phyloP scores from a whole-genome alignment of 1,140 invertebrate species.

The Mizuhopecten yessoensis region DNA sequence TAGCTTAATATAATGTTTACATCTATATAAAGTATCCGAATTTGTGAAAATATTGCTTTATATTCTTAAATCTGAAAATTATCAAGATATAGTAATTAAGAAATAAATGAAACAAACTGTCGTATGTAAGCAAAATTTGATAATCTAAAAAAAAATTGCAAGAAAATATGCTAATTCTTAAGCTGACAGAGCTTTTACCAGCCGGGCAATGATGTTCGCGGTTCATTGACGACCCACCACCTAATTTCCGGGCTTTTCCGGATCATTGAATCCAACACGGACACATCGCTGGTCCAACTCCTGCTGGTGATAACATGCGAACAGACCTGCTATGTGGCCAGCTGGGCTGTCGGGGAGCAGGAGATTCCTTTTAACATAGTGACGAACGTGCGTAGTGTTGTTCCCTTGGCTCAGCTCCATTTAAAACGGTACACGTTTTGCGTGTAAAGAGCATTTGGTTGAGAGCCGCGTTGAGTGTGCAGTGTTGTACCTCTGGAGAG shows the following conservation, averaged over 20 bases:
- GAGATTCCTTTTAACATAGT: conserved; percentile 4
- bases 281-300: conserved; percentile 5
- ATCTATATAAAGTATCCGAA: no score
- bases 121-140: no score
- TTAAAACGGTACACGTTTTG: conserved; percentile 34
- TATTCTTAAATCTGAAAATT: no score
- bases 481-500: neutral
- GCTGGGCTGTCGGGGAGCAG: neutral
- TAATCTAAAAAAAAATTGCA: no score
- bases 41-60: no score
- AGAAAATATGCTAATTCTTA: no score
- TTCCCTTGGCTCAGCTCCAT: conserved; percentile 22
- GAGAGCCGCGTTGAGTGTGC: neutral
- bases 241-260: conserved; percentile 21
- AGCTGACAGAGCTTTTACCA: neutral
- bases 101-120: no score
- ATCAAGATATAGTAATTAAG: no score
- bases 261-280: conserved; percentile 37
- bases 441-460: conserved; percentile 28
- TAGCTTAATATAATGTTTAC: no score
- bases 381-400: neutral
- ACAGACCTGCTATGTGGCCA: conserved; percentile 29
- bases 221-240: neutral
- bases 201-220: neutral
- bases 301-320: conserved; percentile 11